Percentiles rank a stretch among this genome's conserved stretches.
These are phyloP conservation scores for Zaprionus tsacasi DNA, from an alignment of 1,140 invertebrate genomes.

Conservation along the genomic window DNA sequence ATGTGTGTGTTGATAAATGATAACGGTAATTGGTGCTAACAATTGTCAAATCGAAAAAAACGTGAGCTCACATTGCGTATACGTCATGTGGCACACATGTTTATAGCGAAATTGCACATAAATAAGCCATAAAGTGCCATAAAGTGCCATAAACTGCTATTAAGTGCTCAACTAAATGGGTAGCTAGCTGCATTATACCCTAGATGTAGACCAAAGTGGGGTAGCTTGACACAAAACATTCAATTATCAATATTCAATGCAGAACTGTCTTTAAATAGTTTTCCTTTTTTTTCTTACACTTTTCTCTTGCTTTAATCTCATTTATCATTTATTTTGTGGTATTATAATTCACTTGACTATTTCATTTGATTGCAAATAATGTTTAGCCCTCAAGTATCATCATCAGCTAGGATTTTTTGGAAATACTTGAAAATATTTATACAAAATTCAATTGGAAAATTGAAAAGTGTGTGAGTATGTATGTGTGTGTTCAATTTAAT, in stretches of 20 bases:
- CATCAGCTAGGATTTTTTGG: neutral
- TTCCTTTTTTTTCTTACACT: too few species aligned
- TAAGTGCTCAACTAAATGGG: constrained; percentile 17
- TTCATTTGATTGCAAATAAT: neutral
- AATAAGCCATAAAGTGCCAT: constrained; percentile 32
- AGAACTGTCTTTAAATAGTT: neutral
- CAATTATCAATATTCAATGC: neutral
- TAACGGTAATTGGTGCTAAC: constrained; percentile 69
- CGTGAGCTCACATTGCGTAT: constrained; percentile 6
- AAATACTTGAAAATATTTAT: neutral
- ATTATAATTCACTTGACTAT: neutral
- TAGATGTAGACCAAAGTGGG: neutral
- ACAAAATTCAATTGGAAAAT: neutral
- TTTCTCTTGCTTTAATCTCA: neutral
- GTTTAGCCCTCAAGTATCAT: neutral
- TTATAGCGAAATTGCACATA: constrained; percentile 33
- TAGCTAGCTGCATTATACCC: neutral
- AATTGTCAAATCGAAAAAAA: constrained; percentile 54
- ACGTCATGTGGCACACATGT: constrained; percentile 18
- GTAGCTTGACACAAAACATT: neutral
- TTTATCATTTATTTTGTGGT: neutral
- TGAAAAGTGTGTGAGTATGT: neutral
- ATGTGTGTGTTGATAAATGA: constrained; percentile 43
- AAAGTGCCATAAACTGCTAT: constrained; percentile 27
- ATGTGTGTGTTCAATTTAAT: neutral